Evolutionary conservation across 2,888 invertebrate species (phyloP).

Genomic region (Linyphia triangularis): DNA sequence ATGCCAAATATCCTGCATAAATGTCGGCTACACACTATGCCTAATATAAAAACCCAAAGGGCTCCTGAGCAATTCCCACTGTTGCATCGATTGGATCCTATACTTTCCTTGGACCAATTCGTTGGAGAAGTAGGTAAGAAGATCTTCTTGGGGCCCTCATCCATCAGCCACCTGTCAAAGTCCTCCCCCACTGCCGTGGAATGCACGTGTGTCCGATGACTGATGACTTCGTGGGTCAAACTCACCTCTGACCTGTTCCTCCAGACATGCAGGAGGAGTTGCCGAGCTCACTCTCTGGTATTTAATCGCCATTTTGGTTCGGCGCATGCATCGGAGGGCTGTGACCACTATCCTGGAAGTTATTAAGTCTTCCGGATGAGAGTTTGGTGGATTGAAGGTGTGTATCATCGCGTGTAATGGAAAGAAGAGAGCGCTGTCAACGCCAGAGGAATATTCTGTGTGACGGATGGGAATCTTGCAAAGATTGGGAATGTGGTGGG

Average conservation of each 20-base stretch:
- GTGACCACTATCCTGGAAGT: conserved; percentile 14
- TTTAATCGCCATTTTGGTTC: conserved; percentile 65
- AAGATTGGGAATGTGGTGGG: neutral
- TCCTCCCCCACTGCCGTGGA: conserved; percentile 28
- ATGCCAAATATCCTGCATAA: too few species aligned
- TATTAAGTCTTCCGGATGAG: neutral
- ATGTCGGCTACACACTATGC: too few species aligned
- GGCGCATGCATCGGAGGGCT: too few species aligned
- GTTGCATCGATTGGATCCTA: too few species aligned
- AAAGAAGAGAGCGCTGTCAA: neutral
- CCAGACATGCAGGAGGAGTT: conserved; percentile 44
- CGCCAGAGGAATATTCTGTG: neutral
- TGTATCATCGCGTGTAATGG: neutral
- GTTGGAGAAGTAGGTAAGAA: too few species aligned
- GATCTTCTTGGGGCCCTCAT: conserved; percentile 62
- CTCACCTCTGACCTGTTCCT: conserved; percentile 70
- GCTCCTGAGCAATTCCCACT: too few species aligned
- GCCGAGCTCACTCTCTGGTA: conserved; percentile 19
- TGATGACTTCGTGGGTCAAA: conserved; percentile 69
- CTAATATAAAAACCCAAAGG: too few species aligned
- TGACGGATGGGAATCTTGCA: neutral
- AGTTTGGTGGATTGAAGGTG: neutral
- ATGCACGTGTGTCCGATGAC: conserved; percentile 74
- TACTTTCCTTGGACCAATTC: too few species aligned
- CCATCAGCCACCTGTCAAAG: conserved; percentile 70